A percentile compares a stretch with the other conserved stretches of the same genome.
These are phyloP conservation scores for Ophion costatus DNA, from an alignment of 2,888 invertebrate species.

Conservation along the genomic window DNA sequence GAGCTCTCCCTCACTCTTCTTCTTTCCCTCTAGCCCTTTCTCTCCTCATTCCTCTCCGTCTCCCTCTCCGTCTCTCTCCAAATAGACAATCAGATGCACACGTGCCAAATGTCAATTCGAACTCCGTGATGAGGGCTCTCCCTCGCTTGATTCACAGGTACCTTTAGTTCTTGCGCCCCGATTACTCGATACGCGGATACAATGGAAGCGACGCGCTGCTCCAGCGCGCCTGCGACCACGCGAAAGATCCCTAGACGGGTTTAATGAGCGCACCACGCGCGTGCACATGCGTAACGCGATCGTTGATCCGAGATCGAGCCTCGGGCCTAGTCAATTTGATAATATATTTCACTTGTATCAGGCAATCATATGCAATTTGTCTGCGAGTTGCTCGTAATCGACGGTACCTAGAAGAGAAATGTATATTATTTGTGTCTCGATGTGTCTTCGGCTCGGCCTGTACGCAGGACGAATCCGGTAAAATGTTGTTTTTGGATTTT, in stretches of 20 bases:
- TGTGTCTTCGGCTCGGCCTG: neutral
- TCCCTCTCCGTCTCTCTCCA: too few relatives aligned
- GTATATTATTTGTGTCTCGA: conserved; percentile 19
- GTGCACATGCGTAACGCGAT: neutral
- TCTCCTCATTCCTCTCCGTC: too few relatives aligned
- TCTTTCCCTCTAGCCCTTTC: too few relatives aligned
- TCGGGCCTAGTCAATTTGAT: conserved; percentile 42
- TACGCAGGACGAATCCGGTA: neutral
- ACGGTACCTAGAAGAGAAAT: neutral
- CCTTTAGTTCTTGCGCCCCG: conserved; percentile 60
- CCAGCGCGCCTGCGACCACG: neutral
- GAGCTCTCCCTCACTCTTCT: too few relatives aligned
- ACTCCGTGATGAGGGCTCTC: too few relatives aligned
- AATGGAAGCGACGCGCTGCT: conserved; percentile 1
- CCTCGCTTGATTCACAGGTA: conserved; percentile 17
- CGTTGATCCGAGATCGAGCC: conserved; percentile 26
- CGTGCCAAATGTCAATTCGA: too few relatives aligned
- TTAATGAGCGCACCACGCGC: conserved; percentile 30
- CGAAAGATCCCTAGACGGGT: conserved; percentile 49
- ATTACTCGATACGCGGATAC: conserved; percentile 25
- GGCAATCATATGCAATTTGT: conserved; percentile 53
- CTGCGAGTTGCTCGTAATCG: conserved; percentile 15
- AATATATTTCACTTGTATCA: conserved; percentile 33
- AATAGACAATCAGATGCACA: too few relatives aligned
- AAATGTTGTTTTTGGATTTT: neutral